These are phyloP conservation scores for Oostethus manadensis DNA, from an alignment of 2,113 vertebrate species.

Conservation along the genomic window DNA sequence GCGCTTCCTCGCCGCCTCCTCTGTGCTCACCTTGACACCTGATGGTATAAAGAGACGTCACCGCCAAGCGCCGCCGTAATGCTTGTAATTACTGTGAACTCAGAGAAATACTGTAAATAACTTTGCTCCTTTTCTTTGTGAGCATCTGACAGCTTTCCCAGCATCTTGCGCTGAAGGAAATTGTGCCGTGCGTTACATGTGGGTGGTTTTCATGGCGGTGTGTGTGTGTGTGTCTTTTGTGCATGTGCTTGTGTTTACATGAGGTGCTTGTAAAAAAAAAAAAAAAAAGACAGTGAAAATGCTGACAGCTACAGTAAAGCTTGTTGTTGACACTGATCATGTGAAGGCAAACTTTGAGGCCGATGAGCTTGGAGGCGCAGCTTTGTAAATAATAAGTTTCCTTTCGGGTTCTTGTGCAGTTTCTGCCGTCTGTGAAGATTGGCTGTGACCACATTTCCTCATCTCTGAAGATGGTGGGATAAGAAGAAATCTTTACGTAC, in stretches of 20 bases:
- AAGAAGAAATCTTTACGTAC: too few species aligned
- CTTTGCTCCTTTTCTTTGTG: slow-evolving; percentile 7
- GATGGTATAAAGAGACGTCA: slow-evolving; percentile 6
- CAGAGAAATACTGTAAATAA: slow-evolving; percentile 6
- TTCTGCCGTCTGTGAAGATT: slow-evolving; percentile 64
- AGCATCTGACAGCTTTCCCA: slow-evolving; percentile 7
- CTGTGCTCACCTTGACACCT: neutral
- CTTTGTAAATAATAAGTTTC: slow-evolving; percentile 4
- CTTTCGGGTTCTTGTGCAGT: slow-evolving; percentile 59
- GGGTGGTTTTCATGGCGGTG: neutral
- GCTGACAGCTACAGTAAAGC: neutral
- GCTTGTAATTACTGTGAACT: slow-evolving; percentile 9
- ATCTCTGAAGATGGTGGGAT: slow-evolving; percentile 12
- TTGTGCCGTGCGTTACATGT: neutral
- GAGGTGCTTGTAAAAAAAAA: neutral
- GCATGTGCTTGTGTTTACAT: slow-evolving; percentile 4
- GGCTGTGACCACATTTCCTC: slow-evolving; percentile 71
- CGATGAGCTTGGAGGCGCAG: neutral
- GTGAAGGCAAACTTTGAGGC: neutral
- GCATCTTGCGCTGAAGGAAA: slow-evolving; percentile 1
- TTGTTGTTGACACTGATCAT: slow-evolving; percentile 4
- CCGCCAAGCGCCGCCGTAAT: neutral
- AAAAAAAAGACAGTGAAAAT: neutral
- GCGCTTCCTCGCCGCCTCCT: neutral
- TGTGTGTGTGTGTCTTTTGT: slow-evolving; percentile 4